Base-by-base conservation (phyloP, 2,113 vertebrate genomes). In the Semnopithecus entellus region DNA sequence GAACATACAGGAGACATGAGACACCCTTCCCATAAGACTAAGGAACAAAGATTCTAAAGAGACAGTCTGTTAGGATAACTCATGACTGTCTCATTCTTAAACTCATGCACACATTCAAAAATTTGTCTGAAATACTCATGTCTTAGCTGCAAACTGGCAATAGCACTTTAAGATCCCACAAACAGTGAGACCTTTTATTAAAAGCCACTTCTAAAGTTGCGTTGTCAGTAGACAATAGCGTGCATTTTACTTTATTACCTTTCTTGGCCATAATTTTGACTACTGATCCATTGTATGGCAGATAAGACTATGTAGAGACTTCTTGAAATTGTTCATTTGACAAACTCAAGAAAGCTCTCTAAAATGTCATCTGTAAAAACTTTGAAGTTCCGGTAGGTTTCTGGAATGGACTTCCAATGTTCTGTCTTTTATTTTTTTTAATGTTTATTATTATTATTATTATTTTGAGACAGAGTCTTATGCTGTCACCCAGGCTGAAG, bases 331-430 rank as follows among this genome's bases (percentile, higher is more conserved):
- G 61, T 25, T 79, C 61, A n/a, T 50, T 79, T n/a, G 70, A 66
- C 38, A 84, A 57, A 70, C 10, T 90, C 82, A 68, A 18, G 25
- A 91, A 91, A 95, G 14, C 14, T 90, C 90, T 86, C 35, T 81
- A 13, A 93, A 90, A 90, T 93, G 35, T 12, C 55, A 57, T 11
- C 55, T 92, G 57, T 83, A 76, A 87, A 59, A 85, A 52, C 1
- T 82, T 8, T 55, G 18, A 59, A 83, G 16, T 70, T 52, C 50
- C 25, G 25, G 59, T 43, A 45, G 10, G 4, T 38, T 96, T 55
- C 43, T 35, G 35, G 50, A 27, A 52, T 4, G 8, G 27, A 55
- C 5, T 93, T 86, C 35, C 32, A 76, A 82, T 61, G 30, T 52
- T 82, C 57, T 17, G 30, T 32, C 40, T 76, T 93, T 93, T 40